Evolutionary conservation across 1,140 invertebrate genomes (phyloP).

Genomic region (Aethina tumida): DNA sequence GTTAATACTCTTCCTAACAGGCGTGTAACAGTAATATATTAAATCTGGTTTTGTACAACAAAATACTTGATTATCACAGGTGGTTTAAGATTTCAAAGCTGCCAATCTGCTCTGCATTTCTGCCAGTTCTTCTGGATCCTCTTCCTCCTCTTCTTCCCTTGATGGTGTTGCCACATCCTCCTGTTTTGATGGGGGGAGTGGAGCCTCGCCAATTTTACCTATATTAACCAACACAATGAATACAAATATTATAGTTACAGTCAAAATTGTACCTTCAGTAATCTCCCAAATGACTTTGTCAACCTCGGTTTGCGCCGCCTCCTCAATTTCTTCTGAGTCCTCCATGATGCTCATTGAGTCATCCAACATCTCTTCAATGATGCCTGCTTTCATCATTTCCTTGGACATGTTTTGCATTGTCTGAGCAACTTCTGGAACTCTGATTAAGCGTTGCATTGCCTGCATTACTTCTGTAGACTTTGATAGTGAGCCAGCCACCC

Average conservation of each 20-base stretch:
- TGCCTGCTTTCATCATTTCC: constrained; percentile 99
- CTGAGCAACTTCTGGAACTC: constrained; percentile 84
- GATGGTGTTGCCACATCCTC: constrained; percentile 40
- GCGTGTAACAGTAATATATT: no score
- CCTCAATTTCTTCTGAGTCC: constrained; percentile 84
- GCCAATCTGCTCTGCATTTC: constrained; percentile 79
- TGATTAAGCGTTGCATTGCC: constrained; percentile 86
- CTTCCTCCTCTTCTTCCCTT: constrained; percentile 45
- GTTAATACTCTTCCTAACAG: no score
- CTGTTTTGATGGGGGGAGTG: constrained; percentile 59
- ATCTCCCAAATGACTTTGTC: constrained; percentile 30
- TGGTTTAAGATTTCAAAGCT: constrained; percentile 70
- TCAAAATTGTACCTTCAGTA: constrained; percentile 14
- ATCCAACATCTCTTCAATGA: constrained; percentile 98
- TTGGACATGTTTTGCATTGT: constrained; percentile 97
- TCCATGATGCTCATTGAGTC: constrained; percentile 91
- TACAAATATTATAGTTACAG: neutral
- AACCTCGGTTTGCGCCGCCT: constrained; percentile 61
- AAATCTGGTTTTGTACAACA: no score
- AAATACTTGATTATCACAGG: no score
- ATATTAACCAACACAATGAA: constrained; percentile 76
- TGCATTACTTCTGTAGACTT: constrained; percentile 67
- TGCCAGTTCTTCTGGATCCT: constrained; percentile 69
- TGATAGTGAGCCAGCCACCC: constrained; percentile 32
- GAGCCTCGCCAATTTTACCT: constrained; percentile 85